These are phyloP conservation scores for Drosophila quasianomalipes DNA, from an alignment of 2,888 invertebrate genomes.

Conservation along the genomic window DNA sequence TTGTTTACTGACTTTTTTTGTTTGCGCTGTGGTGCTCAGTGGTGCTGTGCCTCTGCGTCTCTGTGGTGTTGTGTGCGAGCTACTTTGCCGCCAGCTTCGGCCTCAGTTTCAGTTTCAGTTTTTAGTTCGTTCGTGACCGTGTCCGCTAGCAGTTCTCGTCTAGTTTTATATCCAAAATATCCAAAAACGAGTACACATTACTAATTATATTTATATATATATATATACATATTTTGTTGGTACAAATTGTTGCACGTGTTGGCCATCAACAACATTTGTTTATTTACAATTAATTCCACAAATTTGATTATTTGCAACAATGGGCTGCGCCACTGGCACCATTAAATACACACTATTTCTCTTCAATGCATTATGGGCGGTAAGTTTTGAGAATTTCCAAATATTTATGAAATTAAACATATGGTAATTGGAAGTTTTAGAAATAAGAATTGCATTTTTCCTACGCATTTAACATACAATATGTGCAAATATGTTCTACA, in stretches of 20 bases:
- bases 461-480: not conserved
- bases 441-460: slow-evolving; percentile 2
- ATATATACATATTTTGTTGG: slow-evolving; percentile 9
- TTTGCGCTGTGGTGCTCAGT: slow-evolving; percentile 50
- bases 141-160: slow-evolving; percentile 55
- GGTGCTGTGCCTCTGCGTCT: slow-evolving; percentile 8
- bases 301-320: slow-evolving; percentile 42
- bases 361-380: slow-evolving; percentile 81
- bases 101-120: slow-evolving; percentile 50
- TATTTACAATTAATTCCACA: slow-evolving; percentile 18
- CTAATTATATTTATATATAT: slow-evolving; percentile 2
- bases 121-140: slow-evolving; percentile 82
- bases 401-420: slow-evolving; percentile 39
- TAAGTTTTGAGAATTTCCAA: slow-evolving; percentile 62
- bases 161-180: slow-evolving; percentile 22
- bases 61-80: slow-evolving; percentile 17
- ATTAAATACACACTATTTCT: slow-evolving; percentile 78
- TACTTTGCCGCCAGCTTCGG: slow-evolving; percentile 35
- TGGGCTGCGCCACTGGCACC: slow-evolving; percentile 82
- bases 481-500: slow-evolving; percentile 15
- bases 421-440: slow-evolving; percentile 26
- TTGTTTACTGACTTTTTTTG: slow-evolving; percentile 62
- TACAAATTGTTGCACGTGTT: slow-evolving; percentile 65
- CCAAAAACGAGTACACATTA: slow-evolving; percentile 14
- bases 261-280: slow-evolving; percentile 21